Evolutionary conservation across 2,888 invertebrate species (phyloP).

Genomic region (Orthosia incerta): DNA sequence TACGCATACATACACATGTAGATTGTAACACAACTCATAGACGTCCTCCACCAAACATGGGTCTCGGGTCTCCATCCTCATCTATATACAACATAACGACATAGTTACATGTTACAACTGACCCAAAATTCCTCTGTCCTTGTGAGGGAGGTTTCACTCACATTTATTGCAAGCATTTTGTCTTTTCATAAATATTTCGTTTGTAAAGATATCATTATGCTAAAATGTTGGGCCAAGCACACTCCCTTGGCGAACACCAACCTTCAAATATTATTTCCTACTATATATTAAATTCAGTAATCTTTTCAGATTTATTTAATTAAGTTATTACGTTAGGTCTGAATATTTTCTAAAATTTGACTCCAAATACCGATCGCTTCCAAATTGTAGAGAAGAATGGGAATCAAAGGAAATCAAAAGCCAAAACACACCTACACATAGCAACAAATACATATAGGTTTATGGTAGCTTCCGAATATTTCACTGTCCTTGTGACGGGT

Average conservation of each 20-base stretch:
- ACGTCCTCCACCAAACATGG: constrained; percentile 41
- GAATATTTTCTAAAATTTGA: neutral
- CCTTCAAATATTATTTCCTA: neutral
- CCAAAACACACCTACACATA: constrained; percentile 7
- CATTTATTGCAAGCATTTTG: constrained; percentile 49
- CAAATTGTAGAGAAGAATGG: constrained; percentile 2
- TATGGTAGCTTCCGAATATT: neutral
- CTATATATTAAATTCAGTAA: neutral
- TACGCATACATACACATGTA: constrained; percentile 4
- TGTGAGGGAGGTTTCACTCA: constrained; percentile 39
- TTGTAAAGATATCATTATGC: constrained; percentile 29
- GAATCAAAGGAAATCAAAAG: constrained; percentile 26
- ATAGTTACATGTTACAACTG: constrained; percentile 43
- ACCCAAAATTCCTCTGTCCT: constrained; percentile 54
- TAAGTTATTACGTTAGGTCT: neutral
- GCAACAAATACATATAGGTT: neutral
- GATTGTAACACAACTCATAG: constrained; percentile 32
- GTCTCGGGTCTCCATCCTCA: constrained; percentile 32
- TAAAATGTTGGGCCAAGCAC: constrained; percentile 16
- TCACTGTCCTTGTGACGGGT: neutral
- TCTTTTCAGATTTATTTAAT: neutral
- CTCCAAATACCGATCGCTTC: neutral
- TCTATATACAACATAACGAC: constrained; percentile 28
- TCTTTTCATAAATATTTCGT: constrained; percentile 50
- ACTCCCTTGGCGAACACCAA: constrained; percentile 10